Evolutionary conservation across 1,140 invertebrate species (phyloP).

Genomic region (Holcopasites calliopsidis): DNA sequence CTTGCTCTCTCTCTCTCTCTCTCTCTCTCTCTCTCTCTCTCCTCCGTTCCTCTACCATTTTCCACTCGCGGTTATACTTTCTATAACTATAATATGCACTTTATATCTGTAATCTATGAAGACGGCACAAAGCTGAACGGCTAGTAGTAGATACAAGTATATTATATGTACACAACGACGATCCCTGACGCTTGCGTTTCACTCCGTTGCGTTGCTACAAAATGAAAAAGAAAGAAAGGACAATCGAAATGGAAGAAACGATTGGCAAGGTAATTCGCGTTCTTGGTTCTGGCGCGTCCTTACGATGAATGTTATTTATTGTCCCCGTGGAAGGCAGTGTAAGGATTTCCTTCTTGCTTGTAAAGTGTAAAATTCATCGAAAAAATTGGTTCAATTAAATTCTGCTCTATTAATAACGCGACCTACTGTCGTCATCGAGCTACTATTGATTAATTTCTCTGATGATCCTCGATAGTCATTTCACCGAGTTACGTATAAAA

Average conservation of each 20-base stretch:
- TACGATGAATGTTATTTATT: constrained; percentile 44
- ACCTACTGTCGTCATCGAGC: no score
- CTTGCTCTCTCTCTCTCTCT: background rate
- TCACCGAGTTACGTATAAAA: background rate
- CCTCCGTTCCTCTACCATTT: background rate
- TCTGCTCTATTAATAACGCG: no score
- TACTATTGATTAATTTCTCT: no score
- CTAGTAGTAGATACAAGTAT: constrained; percentile 76
- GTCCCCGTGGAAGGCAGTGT: constrained; percentile 48
- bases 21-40: no score
- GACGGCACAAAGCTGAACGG: constrained; percentile 78
- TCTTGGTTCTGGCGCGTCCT: background rate
- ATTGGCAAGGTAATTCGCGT: background rate
- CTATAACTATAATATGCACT: constrained; percentile 66
- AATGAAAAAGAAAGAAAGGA: background rate
- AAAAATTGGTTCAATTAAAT: background rate
- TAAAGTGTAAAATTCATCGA: background rate
- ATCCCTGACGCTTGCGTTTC: constrained; percentile 35
- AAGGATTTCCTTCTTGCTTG: background rate
- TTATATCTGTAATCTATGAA: constrained; percentile 72
- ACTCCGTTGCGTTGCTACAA: constrained; percentile 3
- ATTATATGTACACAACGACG: constrained; percentile 71
- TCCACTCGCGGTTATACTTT: constrained; percentile 43
- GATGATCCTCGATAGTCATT: no score
- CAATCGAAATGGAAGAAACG: background rate